Evolutionary conservation across 2,888 invertebrate genomes (phyloP), one percentile per base, ranked within the genome.

Genomic region (Danaus chrysippus): DNA sequence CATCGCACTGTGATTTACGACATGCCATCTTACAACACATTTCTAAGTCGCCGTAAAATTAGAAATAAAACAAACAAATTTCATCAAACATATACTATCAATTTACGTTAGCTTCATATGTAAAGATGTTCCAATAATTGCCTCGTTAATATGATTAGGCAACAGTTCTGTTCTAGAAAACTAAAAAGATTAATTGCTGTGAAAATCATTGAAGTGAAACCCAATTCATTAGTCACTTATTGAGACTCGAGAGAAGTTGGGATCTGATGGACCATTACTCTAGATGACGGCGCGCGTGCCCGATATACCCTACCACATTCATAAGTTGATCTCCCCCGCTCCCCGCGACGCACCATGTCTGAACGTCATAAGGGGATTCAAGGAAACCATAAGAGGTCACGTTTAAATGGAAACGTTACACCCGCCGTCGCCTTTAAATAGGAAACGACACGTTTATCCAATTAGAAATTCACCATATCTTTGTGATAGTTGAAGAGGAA

Each of bases 381-480:
- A 65, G 68, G 65, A 72, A 74, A 73, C 74, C 75, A 73, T 71
- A 71, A 71, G 74, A 75, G 88, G 71, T 87, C 90, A 78, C 72
- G 63, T 70, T 77, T 72, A 75, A 81, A 74, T 87, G 87, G 90
- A 80, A 82, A 80, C 77, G 79, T 79, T 78, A 82, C 78, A 80
- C 80, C 77, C 81, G 86, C 83, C 84, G 87, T 84, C 87, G 88
- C 84, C 86, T 89, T 87, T 91, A 91, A 91, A 90, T 90, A 91
- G 91, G 91, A 91, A 91, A 87, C 88, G 89, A 91, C 91, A 90
- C 89, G 90, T 89, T 91, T 91, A 91, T 91, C 89, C 91, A 91
- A 91, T 91, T 90, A 90, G 91, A 91, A 91, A 91, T 91, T 91
- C 91, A 91, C 91, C 91, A 90, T 91, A 91, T 90, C 91, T 91